Base-by-base conservation (phyloP, 2,113 vertebrate genomes). In the cat (Felis catus) region DNA sequence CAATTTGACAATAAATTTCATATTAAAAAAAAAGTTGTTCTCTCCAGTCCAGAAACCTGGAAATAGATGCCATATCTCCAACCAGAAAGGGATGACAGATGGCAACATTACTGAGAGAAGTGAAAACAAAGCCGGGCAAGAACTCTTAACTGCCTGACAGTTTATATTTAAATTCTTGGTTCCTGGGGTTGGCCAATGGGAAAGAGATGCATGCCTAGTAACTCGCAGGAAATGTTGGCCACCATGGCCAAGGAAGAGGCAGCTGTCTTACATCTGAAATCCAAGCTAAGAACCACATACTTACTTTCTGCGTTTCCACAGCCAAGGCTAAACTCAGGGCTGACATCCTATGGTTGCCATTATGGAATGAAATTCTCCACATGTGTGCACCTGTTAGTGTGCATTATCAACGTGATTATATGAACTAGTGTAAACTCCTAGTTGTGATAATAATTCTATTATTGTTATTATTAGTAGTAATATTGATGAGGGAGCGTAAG, bases 321-420 rank as follows among this genome's bases (percentile, higher is more conserved):
- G 79, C 33, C 53, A 58, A 81, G 53, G 53, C 36, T 63, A 39
- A 61, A 39, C 39, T 36, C 4, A 8, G 55, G 1, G 4, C 55
- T 18, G n/a, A 82, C 1, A 2, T 18, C n/a, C 55, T 10, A 9
- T 6, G 23, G 55, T 18, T 39, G 23, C n/a, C 61, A 39, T 29
- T 41, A 61, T 15, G 23, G 41, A 39, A 82, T 9, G n/a, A 25
- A 18, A 27, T 82, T 18, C 12, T 23, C 4, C 12, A 19, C 11
- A 36, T 1, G 18, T 25, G 48, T 7, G 31, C 10, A 21, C 12
- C 7, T 4, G n/a, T 25, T 5, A 0, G 12, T 4, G 23, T 39
- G n/a, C 53, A 16, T 45, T 10, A 16, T 5, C 7, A 27, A 41
- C 27, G 41, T 29, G 78, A 9, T 25, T 7, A 13, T 29, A 16